Base-by-base conservation (phyloP, 2,797 vertebrate species). In the Danionella dracula region DNA sequence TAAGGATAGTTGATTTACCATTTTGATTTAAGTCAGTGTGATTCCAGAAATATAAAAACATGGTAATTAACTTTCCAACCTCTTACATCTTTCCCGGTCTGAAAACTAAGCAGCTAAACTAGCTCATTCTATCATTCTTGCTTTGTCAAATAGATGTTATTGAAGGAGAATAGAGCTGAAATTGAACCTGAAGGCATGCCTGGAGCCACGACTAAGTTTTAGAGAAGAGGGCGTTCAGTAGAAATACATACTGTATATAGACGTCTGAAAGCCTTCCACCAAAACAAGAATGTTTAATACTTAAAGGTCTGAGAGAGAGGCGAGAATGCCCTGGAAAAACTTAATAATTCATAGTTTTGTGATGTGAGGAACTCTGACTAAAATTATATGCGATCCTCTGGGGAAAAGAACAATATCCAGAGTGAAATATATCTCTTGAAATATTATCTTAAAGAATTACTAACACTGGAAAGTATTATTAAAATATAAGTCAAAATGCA, bases 211-310 rank as follows among this genome's bases (percentile, higher is more conserved):
- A 58, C 11, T 44, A 31, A 59, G 31, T 45, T 23, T 21, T 41
- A 42, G 38, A 0, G 2, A 42, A 57, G 38, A 57, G 54, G 54
- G 38, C 54, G n/a, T n/a, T n/a, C n/a, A n/a, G n/a, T n/a, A n/a
- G n/a, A n/a, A n/a, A 57, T 29, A 57, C 6, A 27, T 35, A 35
- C 32, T 9, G 32, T 42, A 41, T 49, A 29, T 38, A 50, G 35
- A 50, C 40, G 15, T 32, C 15, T 50, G 15, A 62, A 50, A 13
- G 45, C 11, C 13, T 16, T 6, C 8, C n/a, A 9, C 13, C 1
- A 17, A 51, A 62, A 19, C 23, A 42, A 57, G 23, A 12, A 6
- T 31, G 7, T 57, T 57, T 57, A 42, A 57, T 57, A 57, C 9
- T 42, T 42, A 57, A 31, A 35, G 20, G 46, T 31, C 16, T 13